Base-by-base conservation (phyloP, 2,113 vertebrate genomes). In the Pristiophorus japonicus region DNA sequence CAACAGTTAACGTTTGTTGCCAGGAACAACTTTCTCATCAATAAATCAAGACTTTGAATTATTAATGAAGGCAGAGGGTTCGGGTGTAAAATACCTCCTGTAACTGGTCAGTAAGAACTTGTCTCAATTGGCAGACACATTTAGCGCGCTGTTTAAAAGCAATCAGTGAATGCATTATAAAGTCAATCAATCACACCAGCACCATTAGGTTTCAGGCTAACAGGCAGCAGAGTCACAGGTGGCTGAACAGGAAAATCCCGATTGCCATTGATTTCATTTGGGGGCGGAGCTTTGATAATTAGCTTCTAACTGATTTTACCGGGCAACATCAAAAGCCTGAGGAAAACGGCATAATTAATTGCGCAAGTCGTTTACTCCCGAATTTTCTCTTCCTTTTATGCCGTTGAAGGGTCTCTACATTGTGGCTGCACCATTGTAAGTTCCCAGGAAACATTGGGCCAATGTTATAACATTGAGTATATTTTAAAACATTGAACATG, bases 141-240 rank as follows among this genome's bases (percentile, higher is more conserved):
- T 88, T 88, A 30, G 45, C 45, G 27, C 47, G 0, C 30, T 81
- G 78, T 81, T 45, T 81, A 81, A 81, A 81, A 81, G 78, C 78
- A 81, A 81, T 81, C 78, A 81, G 78, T 81, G 78, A 81, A 81
- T 20, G 78, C 78, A 81, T 81, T 81, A 81, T 45, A 81, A 81
- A 81, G 38, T 38, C 78, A 81, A 81, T 81, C 42, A 81, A 81
- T 81, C 78, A 81, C 38, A 73, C 70, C 70, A 70, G 70, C 70
- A 73, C 70, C 30, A 81, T 81, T 42, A 81, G 42, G 38, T 18
- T 38, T 81, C 18, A 22, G 4, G 6, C 38, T 81, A 81, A 81
- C 38, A 22, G 38, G 78, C 78, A 81, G 38, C 38, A 42, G 78
- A 81, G 38, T 20, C 38, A 81, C 42, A 81, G 45, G 14, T 81